Evolutionary conservation across 2,113 vertebrate species (phyloP), one percentile per base, ranked within the genome.

Genomic region (Onychorhynchus coronatus): DNA sequence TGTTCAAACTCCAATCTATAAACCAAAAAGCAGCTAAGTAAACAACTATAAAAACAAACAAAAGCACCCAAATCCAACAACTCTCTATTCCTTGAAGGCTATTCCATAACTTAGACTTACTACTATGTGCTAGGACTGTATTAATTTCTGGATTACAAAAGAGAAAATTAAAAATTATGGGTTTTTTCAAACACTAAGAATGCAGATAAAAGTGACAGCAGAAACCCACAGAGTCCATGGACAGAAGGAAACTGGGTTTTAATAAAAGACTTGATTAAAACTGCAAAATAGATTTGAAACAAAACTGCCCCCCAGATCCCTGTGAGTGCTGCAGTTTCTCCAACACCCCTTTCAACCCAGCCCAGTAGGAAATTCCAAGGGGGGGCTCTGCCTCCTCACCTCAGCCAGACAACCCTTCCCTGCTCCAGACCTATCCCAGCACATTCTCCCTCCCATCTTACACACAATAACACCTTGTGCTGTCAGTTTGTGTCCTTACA

Each of bases 11-110:
- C 59, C 23, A 81, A 61, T 6, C 22, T 14, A 56, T 41, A 47
- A 42, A 91, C 80, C 47, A 92, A 90, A 85, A 80, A 81, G 56
- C 52, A 89, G 59, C 21, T 42, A 81, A 93, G 44, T 46, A 85
- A 94, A 92, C 72, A 93, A 74, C 39, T 47, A 8, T 22, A 49
- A 85, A 96, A 94, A 6, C 53, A 81, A 89, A 76, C 22, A 61
- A 56, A 78, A 56, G 0, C 9, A 65, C 4, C 7, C 22, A 63
- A 91, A 67, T 63, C 28, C 50, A 91, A 49, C 21, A 58, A 19
- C 19, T 65, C 47, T n/a, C 59, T 41, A n/a, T 35, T 73, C 25
- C 39, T 55, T 42, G 39, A 90, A 81, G 24, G n/a, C 14, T 66
- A 59, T 30, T 83, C 30, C 18, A 9, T 58, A 83, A 47, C 12